A percentile compares a stretch with the other conserved stretches of the same genome.
Evolutionary conservation across 2,797 vertebrate species (phyloP).

Genomic region (Ptychobarbus kaznakovi): DNA sequence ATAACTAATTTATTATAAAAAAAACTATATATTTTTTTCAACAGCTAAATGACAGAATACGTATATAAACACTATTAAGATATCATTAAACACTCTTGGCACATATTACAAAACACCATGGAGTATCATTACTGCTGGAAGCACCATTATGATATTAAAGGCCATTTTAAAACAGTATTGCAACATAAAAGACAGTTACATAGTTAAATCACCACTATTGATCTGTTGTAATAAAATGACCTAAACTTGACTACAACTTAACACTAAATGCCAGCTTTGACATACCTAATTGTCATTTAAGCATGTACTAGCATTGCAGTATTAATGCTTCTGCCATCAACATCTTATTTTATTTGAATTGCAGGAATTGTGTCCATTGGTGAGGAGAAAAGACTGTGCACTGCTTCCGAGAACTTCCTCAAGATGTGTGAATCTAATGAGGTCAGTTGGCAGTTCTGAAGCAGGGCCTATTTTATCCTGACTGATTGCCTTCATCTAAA

Average conservation of each 20-base stretch:
- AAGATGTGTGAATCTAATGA: constrained; percentile 97
- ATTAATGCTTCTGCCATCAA: neutral
- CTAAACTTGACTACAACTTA: neutral
- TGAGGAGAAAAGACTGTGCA: constrained; percentile 93
- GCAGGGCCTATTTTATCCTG: constrained; percentile 12
- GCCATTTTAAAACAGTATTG: neutral
- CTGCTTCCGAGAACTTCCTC: constrained; percentile 87
- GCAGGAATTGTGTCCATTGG: constrained; percentile 89
- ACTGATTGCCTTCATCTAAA: constrained; percentile 8
- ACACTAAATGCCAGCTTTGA: neutral
- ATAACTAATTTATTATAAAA: neutral
- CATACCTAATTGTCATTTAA: neutral
- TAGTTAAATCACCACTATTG: neutral
- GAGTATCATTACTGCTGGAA: neutral
- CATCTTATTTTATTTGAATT: constrained; percentile 26
- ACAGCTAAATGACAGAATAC: neutral
- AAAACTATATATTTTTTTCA: neutral
- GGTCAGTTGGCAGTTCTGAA: constrained; percentile 74
- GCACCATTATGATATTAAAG: neutral
- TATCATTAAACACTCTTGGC: neutral
- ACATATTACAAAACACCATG: neutral
- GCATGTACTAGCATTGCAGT: neutral
- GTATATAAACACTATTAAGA: neutral
- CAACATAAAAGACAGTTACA: neutral
- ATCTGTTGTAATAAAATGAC: neutral